Conservation (phyloP, 1,140 invertebrate genomes). For the Trichomalopsis sarcophagae region DNA sequence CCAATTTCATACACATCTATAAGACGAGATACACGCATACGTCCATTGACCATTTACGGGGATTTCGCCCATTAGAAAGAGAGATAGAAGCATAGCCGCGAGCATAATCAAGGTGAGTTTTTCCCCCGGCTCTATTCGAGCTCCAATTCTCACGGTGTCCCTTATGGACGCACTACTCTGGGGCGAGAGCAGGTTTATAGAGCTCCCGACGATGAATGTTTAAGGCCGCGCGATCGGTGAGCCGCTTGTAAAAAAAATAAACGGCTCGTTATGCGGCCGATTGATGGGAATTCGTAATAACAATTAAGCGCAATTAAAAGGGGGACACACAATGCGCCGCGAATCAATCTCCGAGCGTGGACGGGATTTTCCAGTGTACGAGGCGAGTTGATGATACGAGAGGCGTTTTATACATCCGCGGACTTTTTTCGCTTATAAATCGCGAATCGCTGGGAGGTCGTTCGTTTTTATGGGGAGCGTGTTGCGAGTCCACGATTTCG, state of each 20-base stretch:
- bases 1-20: conserved; percentile 9
- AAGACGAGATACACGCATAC: background rate
- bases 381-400: conserved; percentile 33
- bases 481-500: background rate
- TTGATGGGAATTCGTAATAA: conserved; percentile 32
- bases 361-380: background rate
- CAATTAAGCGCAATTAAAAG: conserved; percentile 36
- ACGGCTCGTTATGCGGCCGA: conserved; percentile 14
- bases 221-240: background rate
- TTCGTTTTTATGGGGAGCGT: background rate
- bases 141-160: conserved; percentile 42
- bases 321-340: background rate
- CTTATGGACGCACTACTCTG: conserved; percentile 10
- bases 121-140: background rate
- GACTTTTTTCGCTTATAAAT: background rate
- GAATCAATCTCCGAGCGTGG: conserved; percentile 17
- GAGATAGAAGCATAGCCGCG: background rate
- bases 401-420: background rate
- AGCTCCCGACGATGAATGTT: conserved; percentile 7
- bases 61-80: conserved; percentile 22
- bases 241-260: background rate
- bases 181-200: background rate
- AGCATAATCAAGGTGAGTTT: conserved; percentile 43
- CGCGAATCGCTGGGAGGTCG: background rate
- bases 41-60: conserved; percentile 23